Percentiles rank a stretch among this genome's conserved stretches.
Conservation (phyloP, 1,140 invertebrate genomes). For the Medauroidea extradentata region DNA sequence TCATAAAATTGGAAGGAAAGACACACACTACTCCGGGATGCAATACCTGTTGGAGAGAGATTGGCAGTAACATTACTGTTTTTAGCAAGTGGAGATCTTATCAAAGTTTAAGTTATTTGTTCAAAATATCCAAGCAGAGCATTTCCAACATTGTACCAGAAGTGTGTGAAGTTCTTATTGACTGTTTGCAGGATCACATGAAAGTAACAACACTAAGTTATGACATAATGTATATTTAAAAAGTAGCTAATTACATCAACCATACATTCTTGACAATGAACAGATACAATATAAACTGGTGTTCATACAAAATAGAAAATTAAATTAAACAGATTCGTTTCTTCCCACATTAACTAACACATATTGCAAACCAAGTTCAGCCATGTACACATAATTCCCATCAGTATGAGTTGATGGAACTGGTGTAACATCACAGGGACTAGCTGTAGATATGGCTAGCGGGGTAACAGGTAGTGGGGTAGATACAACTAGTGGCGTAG, state of each 20-base stretch:
- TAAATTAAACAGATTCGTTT: not conserved
- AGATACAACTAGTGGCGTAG: too few relatives aligned
- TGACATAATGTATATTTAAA: not conserved
- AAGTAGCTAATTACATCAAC: not conserved
- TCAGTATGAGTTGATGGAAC: not conserved
- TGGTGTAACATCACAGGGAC: too few relatives aligned
- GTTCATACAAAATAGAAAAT: not conserved
- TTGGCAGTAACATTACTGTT: constrained; percentile 31
- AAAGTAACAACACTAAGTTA: constrained; percentile 19
- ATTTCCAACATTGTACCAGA: constrained; percentile 29
- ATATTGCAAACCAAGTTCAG: not conserved
- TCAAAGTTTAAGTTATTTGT: constrained; percentile 27
- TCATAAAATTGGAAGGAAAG: constrained; percentile 28
- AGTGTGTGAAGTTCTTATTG: constrained; percentile 28
- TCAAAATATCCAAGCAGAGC: constrained; percentile 32
- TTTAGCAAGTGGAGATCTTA: constrained; percentile 33
- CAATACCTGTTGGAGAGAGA: constrained; percentile 26
- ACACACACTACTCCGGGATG: constrained; percentile 29
- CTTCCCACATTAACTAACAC: not conserved
- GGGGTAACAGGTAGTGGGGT: not conserved
- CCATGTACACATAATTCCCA: too few relatives aligned
- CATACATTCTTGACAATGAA: not conserved
- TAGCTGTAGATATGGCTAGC: not conserved
- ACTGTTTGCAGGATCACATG: constrained; percentile 22
- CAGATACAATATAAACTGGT: not conserved